Evolutionary conservation across 2,888 invertebrate genomes (phyloP).

Genomic region (Thymelicus sylvestris): DNA sequence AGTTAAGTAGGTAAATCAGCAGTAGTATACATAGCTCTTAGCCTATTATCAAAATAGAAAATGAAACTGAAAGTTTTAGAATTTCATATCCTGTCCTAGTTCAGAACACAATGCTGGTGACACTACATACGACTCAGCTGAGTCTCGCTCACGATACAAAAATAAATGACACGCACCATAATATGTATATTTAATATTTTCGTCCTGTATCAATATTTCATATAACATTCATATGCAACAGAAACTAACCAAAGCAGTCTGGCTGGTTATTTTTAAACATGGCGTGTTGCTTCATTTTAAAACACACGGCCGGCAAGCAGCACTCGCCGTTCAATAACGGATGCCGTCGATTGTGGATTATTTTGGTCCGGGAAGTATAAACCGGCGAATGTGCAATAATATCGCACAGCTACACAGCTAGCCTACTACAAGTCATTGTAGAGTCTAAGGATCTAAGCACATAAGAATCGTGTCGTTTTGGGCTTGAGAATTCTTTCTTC

Average conservation of each 20-base stretch:
- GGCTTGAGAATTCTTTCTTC: too few relatives aligned
- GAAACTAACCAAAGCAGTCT: slow-evolving; percentile 21
- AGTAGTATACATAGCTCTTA: too few relatives aligned
- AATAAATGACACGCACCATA: slow-evolving; percentile 27
- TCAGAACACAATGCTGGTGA: background rate
- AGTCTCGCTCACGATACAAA: slow-evolving; percentile 27
- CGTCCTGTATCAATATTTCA: slow-evolving; percentile 34
- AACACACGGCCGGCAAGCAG: slow-evolving; percentile 44
- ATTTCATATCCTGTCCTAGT: slow-evolving; percentile 1
- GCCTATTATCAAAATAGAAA: too few relatives aligned
- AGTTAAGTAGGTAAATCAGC: too few relatives aligned
- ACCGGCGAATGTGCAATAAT: slow-evolving; percentile 56
- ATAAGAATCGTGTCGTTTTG: background rate
- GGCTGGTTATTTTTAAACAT: slow-evolving; percentile 37
- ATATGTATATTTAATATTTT: slow-evolving; percentile 21
- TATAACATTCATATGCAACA: slow-evolving; percentile 31
- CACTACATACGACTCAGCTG: slow-evolving; percentile 8
- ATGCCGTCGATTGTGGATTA: slow-evolving; percentile 77
- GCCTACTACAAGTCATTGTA: slow-evolving; percentile 43
- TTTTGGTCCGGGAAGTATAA: slow-evolving; percentile 79
- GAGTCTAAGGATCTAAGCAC: slow-evolving; percentile 45
- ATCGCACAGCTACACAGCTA: slow-evolving; percentile 24
- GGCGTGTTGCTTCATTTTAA: slow-evolving; percentile 44
- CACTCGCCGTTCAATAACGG: slow-evolving; percentile 69
- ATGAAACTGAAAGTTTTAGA: too few relatives aligned